Evolutionary conservation across 2,113 vertebrate genomes (phyloP).

Genomic region (Trogon melanurus): DNA sequence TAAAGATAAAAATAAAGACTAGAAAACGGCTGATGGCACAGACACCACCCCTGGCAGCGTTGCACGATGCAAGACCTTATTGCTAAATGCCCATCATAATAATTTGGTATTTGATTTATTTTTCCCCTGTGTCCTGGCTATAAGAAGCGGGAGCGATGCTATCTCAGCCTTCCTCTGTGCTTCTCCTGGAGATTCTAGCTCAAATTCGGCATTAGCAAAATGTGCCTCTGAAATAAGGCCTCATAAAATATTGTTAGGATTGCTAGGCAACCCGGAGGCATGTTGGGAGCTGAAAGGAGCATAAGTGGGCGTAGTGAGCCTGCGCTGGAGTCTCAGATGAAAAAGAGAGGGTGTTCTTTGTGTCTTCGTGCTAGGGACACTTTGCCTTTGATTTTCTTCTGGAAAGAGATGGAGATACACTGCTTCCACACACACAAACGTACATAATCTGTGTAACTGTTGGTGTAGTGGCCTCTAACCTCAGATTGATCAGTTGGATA

Average conservation of each 20-base stretch:
- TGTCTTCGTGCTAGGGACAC: not conserved
- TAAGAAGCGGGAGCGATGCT: not conserved
- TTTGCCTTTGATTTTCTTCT: slow-evolving; percentile 30
- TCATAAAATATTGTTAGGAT: slow-evolving; percentile 52
- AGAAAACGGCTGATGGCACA: accelerated
- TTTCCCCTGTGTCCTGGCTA: not conserved
- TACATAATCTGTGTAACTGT: not conserved
- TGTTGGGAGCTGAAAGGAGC: slow-evolving; percentile 29
- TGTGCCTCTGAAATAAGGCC: slow-evolving; percentile 5
- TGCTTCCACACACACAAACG: not conserved
- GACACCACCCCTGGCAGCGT: not conserved
- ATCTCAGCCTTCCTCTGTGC: not conserved
- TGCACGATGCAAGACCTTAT: not conserved
- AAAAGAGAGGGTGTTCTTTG: slow-evolving; percentile 34
- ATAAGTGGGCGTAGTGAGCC: slow-evolving; percentile 15
- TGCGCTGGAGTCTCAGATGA: not conserved
- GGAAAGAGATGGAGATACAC: not conserved
- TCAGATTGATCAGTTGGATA: slow-evolving; percentile 12
- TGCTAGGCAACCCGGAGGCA: slow-evolving; percentile 54
- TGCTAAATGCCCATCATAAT: not conserved
- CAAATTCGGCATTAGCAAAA: not conserved
- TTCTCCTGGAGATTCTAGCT: slow-evolving; percentile 7
- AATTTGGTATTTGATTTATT: not conserved
- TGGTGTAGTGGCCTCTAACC: not conserved
- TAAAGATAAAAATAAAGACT: not conserved